Evolutionary conservation across 1,140 invertebrate genomes (phyloP).

Genomic region (Drosophila rhopaloa): DNA sequence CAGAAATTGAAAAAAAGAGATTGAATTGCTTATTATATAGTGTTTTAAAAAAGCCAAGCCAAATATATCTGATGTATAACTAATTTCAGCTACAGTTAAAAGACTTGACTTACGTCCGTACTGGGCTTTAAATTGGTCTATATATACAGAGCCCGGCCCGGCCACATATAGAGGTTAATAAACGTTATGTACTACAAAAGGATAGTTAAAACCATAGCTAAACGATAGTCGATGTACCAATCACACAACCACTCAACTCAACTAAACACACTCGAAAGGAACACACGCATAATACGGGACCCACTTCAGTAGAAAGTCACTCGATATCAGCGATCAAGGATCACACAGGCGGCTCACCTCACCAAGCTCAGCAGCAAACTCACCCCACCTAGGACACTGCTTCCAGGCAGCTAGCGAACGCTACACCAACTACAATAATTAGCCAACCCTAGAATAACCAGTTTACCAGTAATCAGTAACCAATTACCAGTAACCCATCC

Average conservation of each 20-base stretch:
- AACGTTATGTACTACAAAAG: slow-evolving; percentile 38
- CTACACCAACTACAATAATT: slow-evolving; percentile 69
- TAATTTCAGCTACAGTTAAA: neutral
- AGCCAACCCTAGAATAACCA: slow-evolving; percentile 55
- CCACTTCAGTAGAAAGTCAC: slow-evolving; percentile 48
- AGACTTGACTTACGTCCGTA: slow-evolving; percentile 1
- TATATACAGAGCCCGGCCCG: slow-evolving; percentile 23
- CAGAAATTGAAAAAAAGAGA: neutral
- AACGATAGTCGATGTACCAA: slow-evolving; percentile 36
- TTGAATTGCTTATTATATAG: neutral
- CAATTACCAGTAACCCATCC: slow-evolving; percentile 15
- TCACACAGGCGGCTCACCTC: slow-evolving; percentile 46
- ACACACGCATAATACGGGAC: slow-evolving; percentile 39
- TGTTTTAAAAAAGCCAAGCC: neutral
- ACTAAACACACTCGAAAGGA: slow-evolving; percentile 5
- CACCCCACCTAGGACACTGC: slow-evolving; percentile 80
- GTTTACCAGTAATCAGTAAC: slow-evolving; percentile 11
- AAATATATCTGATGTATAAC: neutral
- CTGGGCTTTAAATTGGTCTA: slow-evolving; percentile 10
- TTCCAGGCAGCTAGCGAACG: slow-evolving; percentile 75
- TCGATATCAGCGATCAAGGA: slow-evolving; percentile 11
- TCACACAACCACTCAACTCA: slow-evolving; percentile 11
- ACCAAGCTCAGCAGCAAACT: slow-evolving; percentile 71
- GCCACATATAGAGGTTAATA: slow-evolving; percentile 41
- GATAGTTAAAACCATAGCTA: slow-evolving; percentile 46